Conservation (phyloP, 1,140 invertebrate species). For the Drosophila varians region DNA sequence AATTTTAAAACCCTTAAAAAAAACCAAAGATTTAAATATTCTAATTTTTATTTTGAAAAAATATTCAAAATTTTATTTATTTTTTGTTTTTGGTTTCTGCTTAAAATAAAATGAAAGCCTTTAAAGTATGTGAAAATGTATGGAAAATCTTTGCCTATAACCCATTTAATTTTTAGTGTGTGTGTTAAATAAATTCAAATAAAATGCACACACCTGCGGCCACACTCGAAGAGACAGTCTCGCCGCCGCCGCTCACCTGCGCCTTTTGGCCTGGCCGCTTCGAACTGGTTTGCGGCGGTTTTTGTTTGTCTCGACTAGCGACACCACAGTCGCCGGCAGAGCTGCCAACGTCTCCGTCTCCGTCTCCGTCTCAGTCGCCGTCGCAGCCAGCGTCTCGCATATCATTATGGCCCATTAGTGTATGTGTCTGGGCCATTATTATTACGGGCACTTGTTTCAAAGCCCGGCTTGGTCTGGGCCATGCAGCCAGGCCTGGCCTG, state of each 20-base stretch:
- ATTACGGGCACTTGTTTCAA: conserved; percentile 48
- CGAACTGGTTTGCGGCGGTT: conserved; percentile 71
- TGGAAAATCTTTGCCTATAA: neutral
- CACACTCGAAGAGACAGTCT: conserved; percentile 33
- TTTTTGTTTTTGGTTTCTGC: too few species aligned
- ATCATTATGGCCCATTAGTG: conserved; percentile 44
- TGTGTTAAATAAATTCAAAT: conserved; percentile 4
- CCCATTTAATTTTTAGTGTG: neutral
- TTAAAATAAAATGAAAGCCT: neutral
- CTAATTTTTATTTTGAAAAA: too few species aligned
- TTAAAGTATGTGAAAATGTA: neutral
- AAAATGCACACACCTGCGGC: conserved; percentile 30
- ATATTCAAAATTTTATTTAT: neutral
- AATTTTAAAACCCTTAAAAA: too few species aligned
- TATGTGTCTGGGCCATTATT: conserved; percentile 23
- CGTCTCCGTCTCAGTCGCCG: neutral
- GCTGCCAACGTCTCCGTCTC: neutral
- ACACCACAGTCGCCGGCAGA: neutral
- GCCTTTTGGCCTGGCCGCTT: too few species aligned
- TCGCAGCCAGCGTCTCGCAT: conserved; percentile 39
- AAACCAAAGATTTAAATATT: too few species aligned
- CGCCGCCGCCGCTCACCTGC: conserved; percentile 18
- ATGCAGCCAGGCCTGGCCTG: neutral
- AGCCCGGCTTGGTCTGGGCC: conserved; percentile 16
- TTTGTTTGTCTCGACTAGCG: conserved; percentile 35